A percentile compares a stretch with the other conserved stretches of the same genome.
phyloP scores from a whole-genome alignment of 2,113 vertebrate species.

The Mirza zaza region DNA sequence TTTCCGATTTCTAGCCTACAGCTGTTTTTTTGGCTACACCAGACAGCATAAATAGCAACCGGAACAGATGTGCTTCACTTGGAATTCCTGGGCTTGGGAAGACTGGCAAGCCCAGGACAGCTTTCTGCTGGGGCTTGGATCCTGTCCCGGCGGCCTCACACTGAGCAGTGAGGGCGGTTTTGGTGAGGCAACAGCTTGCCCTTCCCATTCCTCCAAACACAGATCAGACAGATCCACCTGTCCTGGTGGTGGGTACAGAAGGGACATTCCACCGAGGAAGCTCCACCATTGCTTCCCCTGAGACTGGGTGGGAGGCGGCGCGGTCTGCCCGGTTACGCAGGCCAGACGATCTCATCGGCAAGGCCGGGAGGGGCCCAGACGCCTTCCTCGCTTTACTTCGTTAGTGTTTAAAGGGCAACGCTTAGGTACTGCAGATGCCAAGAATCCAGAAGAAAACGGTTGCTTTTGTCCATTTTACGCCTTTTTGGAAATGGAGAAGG shows the following conservation, averaged over 20 bases:
- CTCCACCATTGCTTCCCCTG: neutral
- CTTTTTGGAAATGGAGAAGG: neutral
- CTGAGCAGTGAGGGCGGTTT: neutral
- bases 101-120: neutral
- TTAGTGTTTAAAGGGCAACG: conserved; percentile 1
- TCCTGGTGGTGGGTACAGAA: neutral
- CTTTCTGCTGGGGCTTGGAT: neutral
- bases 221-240: neutral
- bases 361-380: neutral
- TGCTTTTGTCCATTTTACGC: neutral
- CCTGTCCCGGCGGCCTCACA: neutral
- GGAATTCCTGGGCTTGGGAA: conserved; percentile 27
- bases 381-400: neutral
- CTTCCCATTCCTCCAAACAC: neutral
- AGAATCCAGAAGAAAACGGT: neutral
- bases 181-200: neutral
- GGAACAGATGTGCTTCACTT: neutral
- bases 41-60: neutral
- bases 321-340: neutral
- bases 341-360: neutral
- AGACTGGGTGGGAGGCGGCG: conserved; percentile 5
- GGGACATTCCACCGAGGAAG: neutral
- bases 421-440: neutral
- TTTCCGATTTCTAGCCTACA: neutral
- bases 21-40: neutral